Percentiles rank a stretch among this genome's conserved stretches.
Conservation (phyloP, 2,797 vertebrate genomes). For the Danio aesculapii region DNA sequence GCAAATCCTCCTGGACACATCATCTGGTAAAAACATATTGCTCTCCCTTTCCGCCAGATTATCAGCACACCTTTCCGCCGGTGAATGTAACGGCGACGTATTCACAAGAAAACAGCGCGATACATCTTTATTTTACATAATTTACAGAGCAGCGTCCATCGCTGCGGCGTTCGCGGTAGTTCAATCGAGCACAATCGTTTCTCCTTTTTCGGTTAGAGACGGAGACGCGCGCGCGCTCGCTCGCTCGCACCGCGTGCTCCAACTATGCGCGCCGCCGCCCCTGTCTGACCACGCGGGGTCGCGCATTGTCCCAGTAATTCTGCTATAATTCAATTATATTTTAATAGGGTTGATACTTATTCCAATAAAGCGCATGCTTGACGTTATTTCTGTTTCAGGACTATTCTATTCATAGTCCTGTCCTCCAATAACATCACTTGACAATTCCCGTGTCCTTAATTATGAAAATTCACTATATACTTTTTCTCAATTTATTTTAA, state of each 20-base stretch:
- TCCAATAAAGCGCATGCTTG: neutral
- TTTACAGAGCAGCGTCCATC: conserved; percentile 23
- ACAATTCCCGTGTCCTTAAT: neutral
- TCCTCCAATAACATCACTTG: neutral
- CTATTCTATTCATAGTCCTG: neutral
- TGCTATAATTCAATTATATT: neutral
- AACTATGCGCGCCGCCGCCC: conserved; percentile 45
- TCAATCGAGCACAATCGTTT: conserved; percentile 41
- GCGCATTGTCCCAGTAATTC: conserved; percentile 24
- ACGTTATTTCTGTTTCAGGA: neutral
- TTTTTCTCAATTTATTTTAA: too few species aligned
- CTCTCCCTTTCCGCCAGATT: conserved; percentile 36
- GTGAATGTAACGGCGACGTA: conserved; percentile 3
- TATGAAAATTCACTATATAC: neutral
- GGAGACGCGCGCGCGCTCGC: conserved; percentile 15
- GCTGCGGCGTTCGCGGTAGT: conserved; percentile 4
- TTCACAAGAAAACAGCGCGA: neutral
- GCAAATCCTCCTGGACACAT: conserved; percentile 71
- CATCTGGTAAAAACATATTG: conserved; percentile 60
- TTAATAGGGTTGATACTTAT: neutral
- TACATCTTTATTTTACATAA: conserved; percentile 16
- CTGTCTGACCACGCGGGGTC: conserved; percentile 40
- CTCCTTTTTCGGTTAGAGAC: conserved; percentile 46
- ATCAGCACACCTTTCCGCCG: conserved; percentile 11
- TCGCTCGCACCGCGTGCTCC: conserved; percentile 40